Base-by-base conservation (phyloP, 1,140 invertebrate species). In the Forficula auricularia region DNA sequence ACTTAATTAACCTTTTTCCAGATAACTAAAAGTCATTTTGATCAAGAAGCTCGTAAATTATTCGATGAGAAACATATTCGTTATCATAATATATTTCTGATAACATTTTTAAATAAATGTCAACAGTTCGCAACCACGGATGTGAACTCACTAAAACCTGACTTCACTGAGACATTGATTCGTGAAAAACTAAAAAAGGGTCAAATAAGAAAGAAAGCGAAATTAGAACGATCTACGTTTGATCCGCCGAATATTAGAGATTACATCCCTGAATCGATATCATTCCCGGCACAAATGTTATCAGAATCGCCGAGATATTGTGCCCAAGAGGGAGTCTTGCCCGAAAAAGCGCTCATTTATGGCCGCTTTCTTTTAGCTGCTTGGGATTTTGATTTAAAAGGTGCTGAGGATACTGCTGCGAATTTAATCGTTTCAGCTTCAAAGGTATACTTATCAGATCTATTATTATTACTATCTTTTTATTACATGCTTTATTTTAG, bases 61-160 rank as follows among this genome's bases (percentile, higher is more conserved):
- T 62, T 86, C 46, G 68, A 63, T 6, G 55, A 67, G 2, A 74
- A 82, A 35, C 73, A 80, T 59, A 71, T 85, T 27, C 77, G 77
- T 58, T 65, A 82, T 18, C 83, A 87, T 55, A 88, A 88, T 63
- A 75, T 84, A 51, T 87, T 88, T 56, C 61, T 88, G 4, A 55
- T 86, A 7, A 79, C 79, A 8, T 64, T 87, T 34, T 68, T 87
- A 8, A 79, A 82, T 47, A 85, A 77, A 65, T 79, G 85, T 12
- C 75, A 81, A 54, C 71, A 69, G 18, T 59, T 78, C 37, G 67
- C 70, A 19, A 8, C 14, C 9, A 34, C 4, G 14, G 6, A 34
- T 14, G 18, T 35, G 18, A 43, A 12, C 35, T 12, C 39, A 37
- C 13, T 38, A 40, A 38, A 16, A 40, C 3, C 42, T 44, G 27